phyloP scores from a whole-genome alignment of 2,797 vertebrate species.

The Fundulus diaphanus region DNA sequence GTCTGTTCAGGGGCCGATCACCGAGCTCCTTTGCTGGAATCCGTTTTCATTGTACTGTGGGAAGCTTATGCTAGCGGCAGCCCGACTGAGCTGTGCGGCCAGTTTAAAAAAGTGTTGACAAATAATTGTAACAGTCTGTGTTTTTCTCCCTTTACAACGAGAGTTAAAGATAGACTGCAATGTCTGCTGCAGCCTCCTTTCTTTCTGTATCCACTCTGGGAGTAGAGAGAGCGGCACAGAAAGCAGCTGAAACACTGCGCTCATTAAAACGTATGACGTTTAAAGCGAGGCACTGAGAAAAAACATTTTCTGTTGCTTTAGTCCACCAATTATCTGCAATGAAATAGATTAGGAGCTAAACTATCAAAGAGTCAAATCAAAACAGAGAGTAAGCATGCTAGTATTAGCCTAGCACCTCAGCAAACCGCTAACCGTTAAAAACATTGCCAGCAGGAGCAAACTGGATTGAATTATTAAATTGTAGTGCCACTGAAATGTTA shows the following conservation, averaged over 20 bases:
- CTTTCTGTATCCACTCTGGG: no score
- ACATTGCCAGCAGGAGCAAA: background rate
- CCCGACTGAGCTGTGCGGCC: background rate
- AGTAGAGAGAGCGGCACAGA: background rate
- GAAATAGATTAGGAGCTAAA: background rate
- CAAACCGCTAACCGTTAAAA: background rate
- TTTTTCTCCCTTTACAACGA: background rate
- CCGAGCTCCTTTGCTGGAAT: background rate
- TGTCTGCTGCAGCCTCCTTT: no score
- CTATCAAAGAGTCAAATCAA: background rate
- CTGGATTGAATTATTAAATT: background rate
- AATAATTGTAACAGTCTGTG: background rate
- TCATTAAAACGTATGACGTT: background rate
- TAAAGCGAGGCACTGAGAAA: background rate
- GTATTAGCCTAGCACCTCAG: background rate
- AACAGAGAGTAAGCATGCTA: background rate
- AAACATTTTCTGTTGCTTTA: background rate
- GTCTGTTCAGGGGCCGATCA: background rate
- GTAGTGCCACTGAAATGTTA: background rate
- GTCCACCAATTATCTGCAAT: background rate
- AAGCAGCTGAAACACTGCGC: background rate
- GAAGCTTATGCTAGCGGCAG: background rate
- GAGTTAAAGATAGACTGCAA: background rate
- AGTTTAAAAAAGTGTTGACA: background rate
- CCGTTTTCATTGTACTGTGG: background rate